phyloP scores from a whole-genome alignment of 2,888 invertebrate species.

The Melieria omissa region DNA sequence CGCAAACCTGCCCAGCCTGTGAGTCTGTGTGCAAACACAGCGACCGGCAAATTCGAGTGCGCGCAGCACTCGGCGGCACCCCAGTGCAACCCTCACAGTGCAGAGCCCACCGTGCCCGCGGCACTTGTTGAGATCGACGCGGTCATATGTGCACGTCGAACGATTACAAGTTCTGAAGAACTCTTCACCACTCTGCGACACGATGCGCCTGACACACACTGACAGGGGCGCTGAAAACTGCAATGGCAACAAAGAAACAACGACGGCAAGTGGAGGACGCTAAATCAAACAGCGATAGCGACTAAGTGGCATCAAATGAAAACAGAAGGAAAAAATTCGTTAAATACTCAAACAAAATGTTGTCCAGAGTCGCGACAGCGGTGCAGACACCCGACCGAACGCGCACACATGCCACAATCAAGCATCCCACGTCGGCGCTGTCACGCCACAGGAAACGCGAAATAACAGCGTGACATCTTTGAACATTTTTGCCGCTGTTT shows the following conservation, averaged over 20 bases:
- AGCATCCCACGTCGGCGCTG: too few species aligned
- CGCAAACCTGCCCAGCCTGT: background rate
- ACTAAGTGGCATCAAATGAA: background rate
- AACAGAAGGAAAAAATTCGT: too few species aligned
- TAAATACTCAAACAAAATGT: background rate
- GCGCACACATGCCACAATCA: too few species aligned
- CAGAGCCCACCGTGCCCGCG: constrained; percentile 29
- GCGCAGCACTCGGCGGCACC: too few species aligned
- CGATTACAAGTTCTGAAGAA: constrained; percentile 43
- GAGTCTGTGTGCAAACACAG: constrained; percentile 6
- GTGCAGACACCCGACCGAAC: too few species aligned
- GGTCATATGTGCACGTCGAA: constrained; percentile 51
- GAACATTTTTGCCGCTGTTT: background rate
- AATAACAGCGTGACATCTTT: constrained; percentile 20
- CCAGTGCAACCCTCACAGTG: background rate
- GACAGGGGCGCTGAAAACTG: constrained; percentile 19
- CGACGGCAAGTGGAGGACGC: background rate
- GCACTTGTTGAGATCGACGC: constrained; percentile 48
- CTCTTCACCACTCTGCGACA: background rate
- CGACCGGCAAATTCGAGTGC: background rate
- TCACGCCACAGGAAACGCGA: too few species aligned
- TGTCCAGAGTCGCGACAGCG: too few species aligned
- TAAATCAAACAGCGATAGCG: too few species aligned
- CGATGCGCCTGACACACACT: background rate
- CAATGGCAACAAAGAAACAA: constrained; percentile 22